Evolutionary conservation across 1,140 invertebrate species (phyloP), one percentile per base, ranked within the genome.

Genomic region (Planococcus citri): DNA sequence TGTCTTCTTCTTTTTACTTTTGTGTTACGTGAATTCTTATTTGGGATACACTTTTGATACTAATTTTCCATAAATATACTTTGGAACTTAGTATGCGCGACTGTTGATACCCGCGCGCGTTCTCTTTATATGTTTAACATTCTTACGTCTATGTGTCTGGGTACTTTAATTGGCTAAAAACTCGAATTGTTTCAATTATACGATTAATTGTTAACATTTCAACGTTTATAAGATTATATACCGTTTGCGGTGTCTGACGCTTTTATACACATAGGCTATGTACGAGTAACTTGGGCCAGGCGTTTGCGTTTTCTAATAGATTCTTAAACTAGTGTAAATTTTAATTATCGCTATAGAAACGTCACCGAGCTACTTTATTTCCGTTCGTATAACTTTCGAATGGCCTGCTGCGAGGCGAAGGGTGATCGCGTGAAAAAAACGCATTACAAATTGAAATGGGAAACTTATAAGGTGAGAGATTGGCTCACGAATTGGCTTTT

Each of bases 11-110:
- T 64, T 64, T 64, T 27, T 64, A 25, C 21, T 64, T 64, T 64
- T 20, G 60, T 25, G 25, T 64, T 25, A 64, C 60, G 60, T 64
- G 21, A 20, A 25, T 64, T 64, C 20, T 64, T 27, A 64, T 25
- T 64, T 21, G 21, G 60, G 10, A 27, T 64, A 64, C 57, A 25
- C 60, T 64, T 64, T 12, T 64, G 60, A 64, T 64, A 64, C 60
- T 64, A 64, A 64, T 64, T 64, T 64, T 64, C 60, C 60, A 64
- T 64, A 64, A 64, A 64, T 64, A 64, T 64, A 64, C 60, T 64
- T 68, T 24, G 27, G 60, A 27, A 64, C 60, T 64, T 64, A 64
- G 60, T 64, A 64, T 51, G 41, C 41, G 41, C 41, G 25, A 64
- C 60, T 14, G 60, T 64, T 64, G 60, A 64, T 51, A 51, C 41